phyloP scores from a whole-genome alignment of 2,888 invertebrate genomes.

The Biston betularia region DNA sequence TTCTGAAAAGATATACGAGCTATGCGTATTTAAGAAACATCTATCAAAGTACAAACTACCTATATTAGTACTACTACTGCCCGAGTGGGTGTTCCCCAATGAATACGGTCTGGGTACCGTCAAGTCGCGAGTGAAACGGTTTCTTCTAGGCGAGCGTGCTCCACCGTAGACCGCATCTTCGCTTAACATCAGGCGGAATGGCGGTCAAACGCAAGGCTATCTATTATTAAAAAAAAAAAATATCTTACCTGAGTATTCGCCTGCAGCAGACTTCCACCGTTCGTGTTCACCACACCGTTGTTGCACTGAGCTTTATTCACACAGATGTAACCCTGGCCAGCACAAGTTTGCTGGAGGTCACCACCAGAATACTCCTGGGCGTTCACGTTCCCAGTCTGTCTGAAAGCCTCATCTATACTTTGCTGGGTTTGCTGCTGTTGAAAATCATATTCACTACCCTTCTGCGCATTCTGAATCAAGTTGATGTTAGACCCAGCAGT shows the following conservation, averaged over 20 bases:
- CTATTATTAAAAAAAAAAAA: conserved; percentile 36
- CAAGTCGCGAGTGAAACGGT: no score
- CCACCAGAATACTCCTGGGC: conserved; percentile 64
- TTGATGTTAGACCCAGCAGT: conserved; percentile 69
- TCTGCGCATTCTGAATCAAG: conserved; percentile 69
- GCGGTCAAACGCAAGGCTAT: no score
- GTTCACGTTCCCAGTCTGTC: conserved; percentile 67
- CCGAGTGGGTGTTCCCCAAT: no score
- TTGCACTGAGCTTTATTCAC: conserved; percentile 86
- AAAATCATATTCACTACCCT: conserved; percentile 65
- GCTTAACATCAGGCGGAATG: no score
- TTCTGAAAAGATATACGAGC: no score
- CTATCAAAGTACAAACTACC: neutral
- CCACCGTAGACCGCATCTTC: no score
- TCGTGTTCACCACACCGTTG: conserved; percentile 86
- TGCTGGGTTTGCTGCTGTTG: conserved; percentile 73
- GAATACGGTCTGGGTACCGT: no score
- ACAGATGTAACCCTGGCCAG: conserved; percentile 87
- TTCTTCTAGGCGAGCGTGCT: no score
- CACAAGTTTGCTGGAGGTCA: conserved; percentile 83
- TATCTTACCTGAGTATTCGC: conserved; percentile 82
- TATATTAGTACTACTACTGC: no score
- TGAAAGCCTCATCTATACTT: conserved; percentile 72
- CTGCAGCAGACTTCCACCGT: conserved; percentile 79
- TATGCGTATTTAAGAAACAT: neutral